These are phyloP conservation scores for Brachyrhaphis roseni DNA, from an alignment of 2,797 vertebrate genomes.

Conservation along the genomic window DNA sequence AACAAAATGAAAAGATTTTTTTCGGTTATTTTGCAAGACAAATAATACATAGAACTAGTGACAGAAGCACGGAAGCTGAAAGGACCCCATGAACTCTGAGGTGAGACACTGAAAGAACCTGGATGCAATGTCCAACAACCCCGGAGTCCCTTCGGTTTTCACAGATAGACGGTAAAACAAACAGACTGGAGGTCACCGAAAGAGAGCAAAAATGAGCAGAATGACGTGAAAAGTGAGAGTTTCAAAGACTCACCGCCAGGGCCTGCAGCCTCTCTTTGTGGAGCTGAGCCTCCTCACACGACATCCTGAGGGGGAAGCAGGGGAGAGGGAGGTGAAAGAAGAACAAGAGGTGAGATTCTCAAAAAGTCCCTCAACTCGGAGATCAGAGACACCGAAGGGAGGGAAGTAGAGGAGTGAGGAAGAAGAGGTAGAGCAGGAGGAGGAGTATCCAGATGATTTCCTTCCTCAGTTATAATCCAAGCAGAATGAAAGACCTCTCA, in stretches of 20 bases:
- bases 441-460: conserved; percentile 61
- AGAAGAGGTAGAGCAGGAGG: conserved; percentile 23
- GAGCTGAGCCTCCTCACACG: conserved; percentile 96
- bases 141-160: not conserved
- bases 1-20: not conserved
- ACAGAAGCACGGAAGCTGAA: conserved; percentile 4
- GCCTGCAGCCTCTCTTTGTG: conserved; percentile 98
- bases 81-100: conserved; percentile 22
- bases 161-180: conserved; percentile 17
- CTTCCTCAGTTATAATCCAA: conserved; percentile 78
- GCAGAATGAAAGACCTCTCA: conserved; percentile 78
- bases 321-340: conserved; percentile 59
- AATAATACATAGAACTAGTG: not conserved
- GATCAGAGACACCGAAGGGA: conserved; percentile 21
- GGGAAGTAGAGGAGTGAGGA: conserved; percentile 34
- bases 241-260: conserved; percentile 88
- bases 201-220: not conserved
- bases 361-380: conserved; percentile 45
- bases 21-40: not conserved
- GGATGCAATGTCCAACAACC: not conserved
- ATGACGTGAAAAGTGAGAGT: conserved; percentile 15
- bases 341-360: conserved; percentile 65
- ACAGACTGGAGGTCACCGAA: conserved; percentile 23
- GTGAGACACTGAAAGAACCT: conserved; percentile 19
- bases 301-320: conserved; percentile 90